Conservation (phyloP, 2,888 invertebrate genomes). For the Leucophenga maculata region DNA sequence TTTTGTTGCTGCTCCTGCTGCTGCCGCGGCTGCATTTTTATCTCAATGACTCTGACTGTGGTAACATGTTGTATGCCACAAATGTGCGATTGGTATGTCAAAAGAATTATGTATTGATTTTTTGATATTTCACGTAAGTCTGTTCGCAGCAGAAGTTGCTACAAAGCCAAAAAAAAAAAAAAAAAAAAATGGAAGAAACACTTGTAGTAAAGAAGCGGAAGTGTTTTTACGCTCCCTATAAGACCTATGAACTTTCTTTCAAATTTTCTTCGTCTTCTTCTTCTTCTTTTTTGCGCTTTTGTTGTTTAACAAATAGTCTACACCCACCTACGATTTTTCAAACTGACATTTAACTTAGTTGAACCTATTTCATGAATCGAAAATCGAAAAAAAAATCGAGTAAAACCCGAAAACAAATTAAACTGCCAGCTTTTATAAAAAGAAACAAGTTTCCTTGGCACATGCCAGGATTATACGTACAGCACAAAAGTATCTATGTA, state of each 20-base stretch:
- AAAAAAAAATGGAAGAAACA: neutral
- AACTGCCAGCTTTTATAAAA: neutral
- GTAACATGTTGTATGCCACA: constrained; percentile 56
- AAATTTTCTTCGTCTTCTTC: neutral
- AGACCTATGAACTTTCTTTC: no score
- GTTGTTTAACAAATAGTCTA: constrained; percentile 2
- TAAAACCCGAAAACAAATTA: constrained; percentile 5
- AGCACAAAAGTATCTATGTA: neutral
- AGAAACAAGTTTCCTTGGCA: constrained; percentile 17
- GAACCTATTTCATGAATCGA: neutral
- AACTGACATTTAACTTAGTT: constrained; percentile 6
- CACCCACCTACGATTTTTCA: neutral
- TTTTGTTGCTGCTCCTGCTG: constrained; percentile 51
- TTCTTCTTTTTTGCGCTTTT: neutral
- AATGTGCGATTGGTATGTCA: constrained; percentile 67
- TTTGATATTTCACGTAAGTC: constrained; percentile 46
- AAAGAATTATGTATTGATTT: constrained; percentile 67
- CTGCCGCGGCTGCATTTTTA: constrained; percentile 33
- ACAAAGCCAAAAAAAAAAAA: neutral
- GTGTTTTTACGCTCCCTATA: neutral
- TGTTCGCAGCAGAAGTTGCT: neutral
- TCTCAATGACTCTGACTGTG: constrained; percentile 20
- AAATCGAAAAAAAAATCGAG: no score
- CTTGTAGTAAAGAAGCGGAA: constrained; percentile 1
- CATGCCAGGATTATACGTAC: constrained; percentile 16